Conservation (phyloP, 1,140 invertebrate genomes). For the Drosophila simulans region DNA sequence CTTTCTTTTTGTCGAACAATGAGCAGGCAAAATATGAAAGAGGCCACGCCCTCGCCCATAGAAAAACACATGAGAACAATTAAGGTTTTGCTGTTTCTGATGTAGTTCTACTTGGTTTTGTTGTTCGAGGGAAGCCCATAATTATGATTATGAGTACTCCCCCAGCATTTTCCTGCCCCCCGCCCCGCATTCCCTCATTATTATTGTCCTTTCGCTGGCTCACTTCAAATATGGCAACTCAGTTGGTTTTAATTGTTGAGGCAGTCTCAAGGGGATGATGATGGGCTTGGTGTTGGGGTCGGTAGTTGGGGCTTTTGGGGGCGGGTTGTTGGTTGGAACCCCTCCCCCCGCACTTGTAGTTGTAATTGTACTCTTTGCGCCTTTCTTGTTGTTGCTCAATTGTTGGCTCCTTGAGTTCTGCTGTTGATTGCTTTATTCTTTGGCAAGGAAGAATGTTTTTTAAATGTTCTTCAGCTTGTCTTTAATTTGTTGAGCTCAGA, state of each 20-base stretch:
- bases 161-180: neutral
- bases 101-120: conserved; percentile 12
- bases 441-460: conserved; percentile 5
- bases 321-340: neutral
- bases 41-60: conserved; percentile 33
- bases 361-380: conserved; percentile 69
- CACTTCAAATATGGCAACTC: conserved; percentile 79
- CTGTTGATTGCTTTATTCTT: conserved; percentile 42
- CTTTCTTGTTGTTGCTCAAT: conserved; percentile 51
- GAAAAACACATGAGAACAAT: conserved; percentile 60
- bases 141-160: conserved; percentile 71
- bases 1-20: conserved; percentile 56
- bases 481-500: neutral
- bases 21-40: conserved; percentile 67
- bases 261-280: conserved; percentile 21
- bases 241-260: conserved; percentile 74
- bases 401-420: conserved; percentile 42
- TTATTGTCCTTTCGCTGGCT: conserved; percentile 54
- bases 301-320: neutral
- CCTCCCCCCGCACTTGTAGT: conserved; percentile 36
- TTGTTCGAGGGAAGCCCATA: conserved; percentile 63
- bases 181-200: conserved; percentile 17
- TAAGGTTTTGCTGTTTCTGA: conserved; percentile 47
- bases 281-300: neutral
- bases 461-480: neutral